Evolutionary conservation across 2,888 invertebrate species (phyloP).

Genomic region (Crioceris asparagi): DNA sequence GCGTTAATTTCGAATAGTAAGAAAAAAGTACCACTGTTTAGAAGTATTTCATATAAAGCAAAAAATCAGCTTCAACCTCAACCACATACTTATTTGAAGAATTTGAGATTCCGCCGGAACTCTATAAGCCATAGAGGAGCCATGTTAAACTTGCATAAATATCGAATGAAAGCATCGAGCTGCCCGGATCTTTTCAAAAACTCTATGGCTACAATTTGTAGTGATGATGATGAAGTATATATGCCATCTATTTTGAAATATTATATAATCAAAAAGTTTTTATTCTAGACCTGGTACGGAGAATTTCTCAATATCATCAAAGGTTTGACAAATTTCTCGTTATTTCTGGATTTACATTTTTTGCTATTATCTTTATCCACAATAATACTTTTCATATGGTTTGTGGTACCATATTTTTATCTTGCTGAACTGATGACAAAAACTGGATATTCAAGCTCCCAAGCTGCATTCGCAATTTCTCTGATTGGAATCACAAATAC

Average conservation of each 20-base stretch:
- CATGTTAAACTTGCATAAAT: slow-evolving; percentile 72
- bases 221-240: slow-evolving; percentile 4
- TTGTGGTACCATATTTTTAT: slow-evolving; percentile 91
- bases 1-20: neutral
- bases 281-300: slow-evolving; percentile 61
- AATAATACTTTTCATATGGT: slow-evolving; percentile 82
- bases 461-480: slow-evolving; percentile 71
- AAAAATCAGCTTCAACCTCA: slow-evolving; percentile 15
- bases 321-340: slow-evolving; percentile 67
- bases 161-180: slow-evolving; percentile 73
- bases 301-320: slow-evolving; percentile 55
- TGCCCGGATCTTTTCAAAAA: slow-evolving; percentile 86
- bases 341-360: slow-evolving; percentile 69
- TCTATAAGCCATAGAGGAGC: slow-evolving; percentile 82
- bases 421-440: slow-evolving; percentile 73
- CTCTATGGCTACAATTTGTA: slow-evolving; percentile 66
- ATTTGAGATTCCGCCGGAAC: slow-evolving; percentile 61
- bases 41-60: slow-evolving; percentile 11
- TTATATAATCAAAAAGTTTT: neutral
- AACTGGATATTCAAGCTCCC: slow-evolving; percentile 54
- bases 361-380: slow-evolving; percentile 75
- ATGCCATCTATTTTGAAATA: neutral
- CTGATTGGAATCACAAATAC: slow-evolving; percentile 83
- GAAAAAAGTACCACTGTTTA: slow-evolving; percentile 15
- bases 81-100: slow-evolving; percentile 52